Percentiles rank a stretch among this genome's conserved stretches.
Evolutionary conservation across 1,140 invertebrate genomes (phyloP).

Genomic region (Melipona quadrifasciata): DNA sequence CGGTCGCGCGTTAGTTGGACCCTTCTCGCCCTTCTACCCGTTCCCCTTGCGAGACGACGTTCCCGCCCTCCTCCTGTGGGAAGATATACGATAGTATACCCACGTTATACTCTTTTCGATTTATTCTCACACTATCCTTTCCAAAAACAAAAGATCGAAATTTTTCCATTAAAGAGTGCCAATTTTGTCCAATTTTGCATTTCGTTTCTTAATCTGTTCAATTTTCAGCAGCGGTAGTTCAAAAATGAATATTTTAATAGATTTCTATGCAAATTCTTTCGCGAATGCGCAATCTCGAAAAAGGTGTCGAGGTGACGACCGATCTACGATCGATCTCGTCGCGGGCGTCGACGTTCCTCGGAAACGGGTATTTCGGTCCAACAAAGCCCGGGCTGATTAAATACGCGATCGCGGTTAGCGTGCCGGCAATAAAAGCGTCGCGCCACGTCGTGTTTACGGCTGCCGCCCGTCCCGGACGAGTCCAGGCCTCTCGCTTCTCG

Average conservation of each 20-base stretch:
- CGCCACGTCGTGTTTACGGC: constrained; percentile 47
- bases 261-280: too few species aligned
- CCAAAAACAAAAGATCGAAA: too few species aligned
- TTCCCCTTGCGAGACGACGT: constrained; percentile 45
- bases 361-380: constrained; percentile 42
- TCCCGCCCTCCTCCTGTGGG: constrained; percentile 53
- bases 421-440: constrained; percentile 48
- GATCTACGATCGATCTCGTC: not conserved
- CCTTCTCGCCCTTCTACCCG: constrained; percentile 64
- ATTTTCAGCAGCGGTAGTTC: too few species aligned
- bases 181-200: too few species aligned
- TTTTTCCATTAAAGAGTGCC: not conserved
- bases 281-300: too few species aligned
- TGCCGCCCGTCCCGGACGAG: constrained; percentile 4
- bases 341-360: not conserved
- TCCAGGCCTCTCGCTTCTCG: constrained; percentile 5
- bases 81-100: constrained; percentile 55
- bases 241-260: too few species aligned
- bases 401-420: constrained; percentile 45
- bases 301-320: too few species aligned
- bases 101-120: constrained; percentile 35
- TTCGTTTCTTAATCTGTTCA: too few species aligned
- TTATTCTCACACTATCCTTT: not conserved
- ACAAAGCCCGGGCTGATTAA: constrained; percentile 55
- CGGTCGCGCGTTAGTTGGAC: constrained; percentile 67